Evolutionary conservation across 2,797 vertebrate species (phyloP).

Genomic region (Microctenopoma steveboyesi): DNA sequence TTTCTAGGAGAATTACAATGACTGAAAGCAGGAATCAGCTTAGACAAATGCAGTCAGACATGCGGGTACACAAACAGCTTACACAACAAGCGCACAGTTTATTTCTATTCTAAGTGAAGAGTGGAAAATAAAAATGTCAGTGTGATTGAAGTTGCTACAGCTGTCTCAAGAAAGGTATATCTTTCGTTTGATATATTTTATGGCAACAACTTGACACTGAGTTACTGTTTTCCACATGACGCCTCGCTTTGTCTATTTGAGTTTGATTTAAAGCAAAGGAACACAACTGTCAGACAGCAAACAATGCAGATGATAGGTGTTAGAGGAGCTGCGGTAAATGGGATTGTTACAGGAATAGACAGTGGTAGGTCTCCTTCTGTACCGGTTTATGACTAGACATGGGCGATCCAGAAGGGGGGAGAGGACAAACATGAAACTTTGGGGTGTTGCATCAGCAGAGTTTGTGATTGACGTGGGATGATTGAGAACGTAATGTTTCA

Average conservation of each 20-base stretch:
- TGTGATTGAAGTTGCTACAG: conserved; percentile 15
- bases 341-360: background rate
- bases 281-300: background rate
- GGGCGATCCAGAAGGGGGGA: background rate
- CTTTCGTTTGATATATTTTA: conserved; percentile 5
- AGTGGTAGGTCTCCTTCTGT: background rate
- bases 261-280: background rate
- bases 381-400: background rate
- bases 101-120: conserved; percentile 9
- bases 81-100: conserved; percentile 1
- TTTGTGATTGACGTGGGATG: conserved; percentile 16
- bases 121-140: conserved; percentile 29
- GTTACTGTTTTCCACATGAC: background rate
- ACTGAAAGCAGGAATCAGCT: conserved; percentile 6
- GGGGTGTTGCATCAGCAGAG: background rate
- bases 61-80: conserved; percentile 4
- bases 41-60: conserved; percentile 10
- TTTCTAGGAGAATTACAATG: conserved; percentile 3
- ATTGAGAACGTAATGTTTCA: conserved; percentile 21
- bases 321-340: background rate
- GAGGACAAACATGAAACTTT: background rate
- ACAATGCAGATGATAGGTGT: background rate
- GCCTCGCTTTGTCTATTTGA: background rate
- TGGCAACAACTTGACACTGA: background rate
- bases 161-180: conserved; percentile 17